Conservation (phyloP, 2,797 vertebrate species). For the Malacoraja senta region DNA sequence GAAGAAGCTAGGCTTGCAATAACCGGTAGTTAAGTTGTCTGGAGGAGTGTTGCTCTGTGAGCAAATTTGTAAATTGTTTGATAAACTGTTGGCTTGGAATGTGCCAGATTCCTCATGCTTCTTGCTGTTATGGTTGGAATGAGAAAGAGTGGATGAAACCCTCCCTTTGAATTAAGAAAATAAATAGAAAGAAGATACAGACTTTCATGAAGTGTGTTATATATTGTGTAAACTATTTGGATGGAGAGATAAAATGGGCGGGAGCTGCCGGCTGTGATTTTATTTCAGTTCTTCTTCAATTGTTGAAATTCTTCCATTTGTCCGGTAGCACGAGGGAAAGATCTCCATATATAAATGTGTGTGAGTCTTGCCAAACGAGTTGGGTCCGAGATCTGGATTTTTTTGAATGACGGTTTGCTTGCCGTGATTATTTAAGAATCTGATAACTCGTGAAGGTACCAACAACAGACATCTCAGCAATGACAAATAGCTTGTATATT, state of each 20-base stretch:
- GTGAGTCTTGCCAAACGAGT: background rate
- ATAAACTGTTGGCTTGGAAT: background rate
- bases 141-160: background rate
- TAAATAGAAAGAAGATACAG: background rate
- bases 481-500: background rate
- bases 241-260: background rate
- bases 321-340: background rate
- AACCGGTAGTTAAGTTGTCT: background rate
- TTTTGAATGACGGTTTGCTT: background rate
- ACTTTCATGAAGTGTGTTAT: background rate
- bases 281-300: background rate
- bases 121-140: background rate
- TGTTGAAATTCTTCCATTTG: background rate
- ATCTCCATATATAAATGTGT: conserved; percentile 31
- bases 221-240: background rate
- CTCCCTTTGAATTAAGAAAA: background rate
- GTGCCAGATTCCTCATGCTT: background rate
- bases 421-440: background rate
- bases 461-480: background rate
- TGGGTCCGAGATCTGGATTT: background rate
- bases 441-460: background rate
- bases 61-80: background rate
- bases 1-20: background rate
- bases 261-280: background rate
- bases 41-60: background rate